These are phyloP conservation scores for Mionectes macconnelli DNA, from an alignment of 2,113 vertebrate genomes.

Conservation along the genomic window DNA sequence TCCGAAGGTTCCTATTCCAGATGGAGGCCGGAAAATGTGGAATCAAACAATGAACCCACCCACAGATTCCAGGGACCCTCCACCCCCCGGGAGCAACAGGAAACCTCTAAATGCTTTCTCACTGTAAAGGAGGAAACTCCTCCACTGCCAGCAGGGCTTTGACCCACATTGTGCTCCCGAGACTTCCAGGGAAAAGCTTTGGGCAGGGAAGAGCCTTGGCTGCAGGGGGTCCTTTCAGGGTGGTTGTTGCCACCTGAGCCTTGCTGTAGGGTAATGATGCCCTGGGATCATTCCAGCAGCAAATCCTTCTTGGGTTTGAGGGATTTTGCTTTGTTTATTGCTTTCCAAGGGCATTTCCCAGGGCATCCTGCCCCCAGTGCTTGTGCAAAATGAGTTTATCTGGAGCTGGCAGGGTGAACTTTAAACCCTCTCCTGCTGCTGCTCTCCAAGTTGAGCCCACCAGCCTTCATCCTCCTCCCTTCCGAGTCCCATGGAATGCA, in stretches of 20 bases:
- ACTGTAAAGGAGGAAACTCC: conserved; percentile 29
- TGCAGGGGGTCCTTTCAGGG: background rate
- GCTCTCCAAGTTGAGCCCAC: background rate
- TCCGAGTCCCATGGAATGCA: background rate
- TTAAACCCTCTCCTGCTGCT: background rate
- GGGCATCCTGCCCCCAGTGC: background rate
- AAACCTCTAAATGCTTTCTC: background rate
- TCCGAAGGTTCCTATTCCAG: background rate
- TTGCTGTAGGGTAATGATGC: background rate
- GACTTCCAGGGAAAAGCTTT: background rate
- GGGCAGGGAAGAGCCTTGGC: background rate
- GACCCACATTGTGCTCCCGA: background rate
- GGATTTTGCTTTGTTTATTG: too few species aligned
- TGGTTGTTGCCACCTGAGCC: background rate
- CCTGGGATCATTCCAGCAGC: background rate
- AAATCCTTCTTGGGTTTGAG: background rate
- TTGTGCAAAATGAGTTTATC: background rate
- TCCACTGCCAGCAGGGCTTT: background rate
- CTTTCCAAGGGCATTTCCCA: background rate
- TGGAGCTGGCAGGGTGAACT: background rate
- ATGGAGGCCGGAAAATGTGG: background rate
- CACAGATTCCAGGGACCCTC: background rate
- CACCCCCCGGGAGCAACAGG: background rate
- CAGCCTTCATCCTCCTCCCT: background rate
- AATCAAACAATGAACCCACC: background rate